These are phyloP conservation scores for Notolabrus celidotus DNA, from an alignment of 2,797 vertebrate species.

Conservation along the genomic window DNA sequence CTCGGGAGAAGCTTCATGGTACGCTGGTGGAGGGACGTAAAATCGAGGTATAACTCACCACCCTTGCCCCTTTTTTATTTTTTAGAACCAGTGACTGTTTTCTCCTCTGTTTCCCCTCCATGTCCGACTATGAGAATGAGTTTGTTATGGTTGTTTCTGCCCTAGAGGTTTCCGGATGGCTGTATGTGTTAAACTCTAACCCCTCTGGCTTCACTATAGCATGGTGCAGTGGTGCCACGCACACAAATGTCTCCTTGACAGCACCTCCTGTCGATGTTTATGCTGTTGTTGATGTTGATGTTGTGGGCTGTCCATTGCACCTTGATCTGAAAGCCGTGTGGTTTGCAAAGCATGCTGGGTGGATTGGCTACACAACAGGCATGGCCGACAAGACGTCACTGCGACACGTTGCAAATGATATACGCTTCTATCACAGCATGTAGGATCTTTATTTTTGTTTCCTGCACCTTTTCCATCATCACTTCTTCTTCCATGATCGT, in stretches of 20 bases:
- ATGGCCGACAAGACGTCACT: conserved; percentile 70
- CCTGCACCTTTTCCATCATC: conserved; percentile 71
- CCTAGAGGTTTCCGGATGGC: conserved; percentile 64
- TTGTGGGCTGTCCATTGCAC: conserved; percentile 80
- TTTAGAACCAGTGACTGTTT: conserved; percentile 57
- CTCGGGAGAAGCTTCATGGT: conserved; percentile 98
- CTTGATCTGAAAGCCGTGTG: conserved; percentile 74
- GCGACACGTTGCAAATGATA: conserved; percentile 53
- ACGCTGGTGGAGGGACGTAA: conserved; percentile 97
- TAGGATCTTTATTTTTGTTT: conserved; percentile 58
- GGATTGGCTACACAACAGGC: conserved; percentile 74
- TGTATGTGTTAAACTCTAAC: conserved; percentile 71
- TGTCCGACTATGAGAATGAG: conserved; percentile 71
- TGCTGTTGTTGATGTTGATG: conserved; percentile 61
- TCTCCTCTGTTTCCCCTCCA: conserved; percentile 70
- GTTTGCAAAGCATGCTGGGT: conserved; percentile 83
- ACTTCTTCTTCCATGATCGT: conserved; percentile 73
- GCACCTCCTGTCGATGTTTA: conserved; percentile 68
- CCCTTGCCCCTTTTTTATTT: conserved; percentile 13
- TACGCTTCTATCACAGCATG: conserved; percentile 80
- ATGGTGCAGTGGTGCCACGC: conserved; percentile 72
- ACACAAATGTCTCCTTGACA: conserved; percentile 58
- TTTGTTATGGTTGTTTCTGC: conserved; percentile 68
- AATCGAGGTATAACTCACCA: conserved; percentile 95
- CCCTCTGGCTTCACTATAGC: conserved; percentile 76